A percentile compares a stretch with the other conserved stretches of the same genome.
phyloP scores from a whole-genome alignment of 2,797 vertebrate genomes.

The Tangara arthus region DNA sequence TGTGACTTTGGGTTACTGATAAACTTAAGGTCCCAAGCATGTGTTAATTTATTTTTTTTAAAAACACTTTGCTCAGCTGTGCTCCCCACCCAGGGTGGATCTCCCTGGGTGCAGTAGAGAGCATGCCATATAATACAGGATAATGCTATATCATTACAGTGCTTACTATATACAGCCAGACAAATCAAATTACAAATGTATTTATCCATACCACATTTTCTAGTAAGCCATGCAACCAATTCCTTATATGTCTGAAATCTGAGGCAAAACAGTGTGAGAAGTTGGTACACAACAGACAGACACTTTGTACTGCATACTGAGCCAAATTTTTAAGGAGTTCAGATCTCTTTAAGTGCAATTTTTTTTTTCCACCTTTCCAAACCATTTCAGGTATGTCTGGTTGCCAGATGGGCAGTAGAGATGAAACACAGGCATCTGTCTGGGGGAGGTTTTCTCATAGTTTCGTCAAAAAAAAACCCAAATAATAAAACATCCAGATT shows the following conservation, averaged over 20 bases:
- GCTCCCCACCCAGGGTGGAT: slow-evolving; percentile 59
- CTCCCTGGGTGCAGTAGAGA: slow-evolving; percentile 2
- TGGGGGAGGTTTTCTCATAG: background rate
- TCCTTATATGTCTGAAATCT: background rate
- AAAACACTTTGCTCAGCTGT: background rate
- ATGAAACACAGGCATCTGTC: background rate
- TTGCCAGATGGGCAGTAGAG: background rate
- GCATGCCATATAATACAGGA: slow-evolving; percentile 26
- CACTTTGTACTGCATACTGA: background rate
- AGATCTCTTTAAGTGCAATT: background rate
- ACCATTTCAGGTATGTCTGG: background rate
- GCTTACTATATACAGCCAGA: slow-evolving; percentile 37
- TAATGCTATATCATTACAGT: slow-evolving; percentile 63
- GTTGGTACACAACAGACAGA: background rate
- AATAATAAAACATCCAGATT: background rate
- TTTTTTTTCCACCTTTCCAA: background rate
- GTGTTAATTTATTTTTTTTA: background rate
- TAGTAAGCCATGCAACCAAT: background rate
- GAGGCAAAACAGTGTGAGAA: background rate
- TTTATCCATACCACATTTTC: slow-evolving; percentile 34
- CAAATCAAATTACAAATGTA: slow-evolving; percentile 48
- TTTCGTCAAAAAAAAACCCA: background rate
- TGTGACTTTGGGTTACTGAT: background rate
- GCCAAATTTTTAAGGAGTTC: background rate
- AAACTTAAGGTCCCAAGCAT: background rate